These are phyloP conservation scores for Choloepus hoffmanni DNA, from an alignment of 2,113 vertebrate species.

Conservation along the genomic window DNA sequence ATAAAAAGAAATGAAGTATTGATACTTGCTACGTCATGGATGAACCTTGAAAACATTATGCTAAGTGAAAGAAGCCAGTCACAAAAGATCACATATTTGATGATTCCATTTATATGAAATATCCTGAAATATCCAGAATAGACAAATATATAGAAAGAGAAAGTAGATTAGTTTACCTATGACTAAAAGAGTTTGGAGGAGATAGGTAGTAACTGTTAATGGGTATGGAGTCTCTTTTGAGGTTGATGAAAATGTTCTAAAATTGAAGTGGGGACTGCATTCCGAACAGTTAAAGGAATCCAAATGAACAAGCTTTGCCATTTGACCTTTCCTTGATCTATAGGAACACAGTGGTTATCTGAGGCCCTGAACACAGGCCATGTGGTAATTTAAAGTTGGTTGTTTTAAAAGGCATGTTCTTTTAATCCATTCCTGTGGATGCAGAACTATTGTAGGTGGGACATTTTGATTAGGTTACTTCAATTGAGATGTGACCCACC, in stretches of 20 bases:
- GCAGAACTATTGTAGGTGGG: no score
- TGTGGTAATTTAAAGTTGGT: no score
- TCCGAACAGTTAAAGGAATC: no score
- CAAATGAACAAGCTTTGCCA: background rate
- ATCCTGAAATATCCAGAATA: background rate
- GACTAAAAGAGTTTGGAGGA: rapidly evolving
- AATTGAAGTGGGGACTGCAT: background rate
- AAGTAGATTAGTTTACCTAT: rapidly evolving
- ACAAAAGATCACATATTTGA: rapidly evolving
- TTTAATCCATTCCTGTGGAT: no score
- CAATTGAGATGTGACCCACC: no score
- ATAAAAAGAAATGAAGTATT: background rate
- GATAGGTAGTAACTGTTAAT: rapidly evolving
- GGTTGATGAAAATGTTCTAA: rapidly evolving
- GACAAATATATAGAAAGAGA: background rate
- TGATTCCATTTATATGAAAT: background rate
- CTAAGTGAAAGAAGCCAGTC: background rate
- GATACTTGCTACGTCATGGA: no score
- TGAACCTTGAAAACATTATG: rapidly evolving
- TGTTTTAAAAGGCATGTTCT: no score
- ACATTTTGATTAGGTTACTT: no score
- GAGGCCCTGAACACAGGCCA: no score
- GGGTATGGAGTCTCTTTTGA: background rate
- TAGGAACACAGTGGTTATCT: no score
- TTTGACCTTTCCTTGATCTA: no score